These are phyloP conservation scores for Lithophane leautieri DNA, from an alignment of 2,888 invertebrate species.

Conservation along the genomic window DNA sequence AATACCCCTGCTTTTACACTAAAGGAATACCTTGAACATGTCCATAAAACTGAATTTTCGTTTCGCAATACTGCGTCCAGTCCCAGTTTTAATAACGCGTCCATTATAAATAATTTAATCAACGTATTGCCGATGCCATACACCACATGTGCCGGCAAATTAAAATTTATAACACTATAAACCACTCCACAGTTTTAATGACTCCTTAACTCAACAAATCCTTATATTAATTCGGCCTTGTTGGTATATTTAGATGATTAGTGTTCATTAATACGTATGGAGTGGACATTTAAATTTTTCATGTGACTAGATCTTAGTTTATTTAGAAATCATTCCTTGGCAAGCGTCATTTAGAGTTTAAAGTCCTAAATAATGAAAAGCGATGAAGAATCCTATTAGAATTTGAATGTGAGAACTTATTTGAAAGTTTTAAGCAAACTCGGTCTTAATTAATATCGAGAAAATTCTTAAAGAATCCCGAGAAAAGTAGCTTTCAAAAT, in stretches of 20 bases:
- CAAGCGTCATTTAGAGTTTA: neutral
- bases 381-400: neutral
- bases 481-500: neutral
- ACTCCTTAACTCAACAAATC: conserved; percentile 78
- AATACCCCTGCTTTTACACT: conserved; percentile 9
- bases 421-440: neutral
- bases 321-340: conserved; percentile 15
- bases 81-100: conserved; percentile 56
- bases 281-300: conserved; percentile 55
- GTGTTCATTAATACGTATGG: conserved; percentile 73
- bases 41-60: conserved; percentile 46
- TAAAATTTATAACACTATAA: conserved; percentile 78
- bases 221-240: conserved; percentile 86
- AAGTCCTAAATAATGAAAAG: neutral
- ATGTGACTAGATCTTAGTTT: conserved; percentile 39
- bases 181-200: conserved; percentile 73
- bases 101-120: conserved; percentile 69
- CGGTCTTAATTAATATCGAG: neutral
- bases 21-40: conserved; percentile 24
- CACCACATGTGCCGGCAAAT: conserved; percentile 69
- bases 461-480: neutral
- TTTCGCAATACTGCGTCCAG: conserved; percentile 43
- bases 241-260: conserved; percentile 83
- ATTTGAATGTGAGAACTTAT: neutral
- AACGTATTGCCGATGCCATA: conserved; percentile 64